Base-by-base conservation (phyloP, 2,797 vertebrate genomes). In the Catostomus latipinnis region DNA sequence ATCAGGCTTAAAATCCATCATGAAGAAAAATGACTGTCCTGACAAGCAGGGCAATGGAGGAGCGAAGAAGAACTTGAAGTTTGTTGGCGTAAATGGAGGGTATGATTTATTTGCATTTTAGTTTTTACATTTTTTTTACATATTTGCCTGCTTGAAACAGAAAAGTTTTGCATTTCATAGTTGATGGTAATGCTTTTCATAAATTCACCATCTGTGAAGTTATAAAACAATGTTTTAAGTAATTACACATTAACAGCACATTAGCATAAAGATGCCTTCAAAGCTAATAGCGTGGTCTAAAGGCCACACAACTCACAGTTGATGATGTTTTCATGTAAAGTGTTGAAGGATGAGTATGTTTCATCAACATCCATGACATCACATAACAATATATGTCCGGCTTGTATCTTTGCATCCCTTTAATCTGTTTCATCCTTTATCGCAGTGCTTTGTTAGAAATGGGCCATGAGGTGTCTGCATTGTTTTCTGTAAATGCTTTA, bases 81-180 rank as follows among this genome's bases (percentile, higher is more conserved):
- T 99, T 95, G 97, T 99, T 92, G 98, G 97, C 85, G 97, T 99
- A 93, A 99, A 99, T 87, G 98, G 98, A 96, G 97, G 97, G 97
- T 99, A 97, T 97, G 94, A 91, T 93, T 62, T 92, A 2, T 34
- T 34, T 34, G 34, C 34, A 34, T 34, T 34, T 3, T 34, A 1
- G 22, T 34, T 34, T 34, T 52, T 18, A 62, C 16, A 12, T 6
- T 58, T 52, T 52, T 49, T 12, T 43, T 71, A 9, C 66, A 85
- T 81, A 63, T 48, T 22, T 52, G 22, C 54, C 45, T 54, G 65
- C 50, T 71, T 81, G 57, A 48, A 46, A 22, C 6, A 46, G 22
- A 61, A 13, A n/a, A 45, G 49, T 49, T n/a, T 65, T 12, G 34
- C 45, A 43, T 53, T 60, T 22, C 71, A 12, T 74, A 67, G 52